Evolutionary conservation across 2,113 vertebrate species (phyloP).

Genomic region (Tringa solitaria): DNA sequence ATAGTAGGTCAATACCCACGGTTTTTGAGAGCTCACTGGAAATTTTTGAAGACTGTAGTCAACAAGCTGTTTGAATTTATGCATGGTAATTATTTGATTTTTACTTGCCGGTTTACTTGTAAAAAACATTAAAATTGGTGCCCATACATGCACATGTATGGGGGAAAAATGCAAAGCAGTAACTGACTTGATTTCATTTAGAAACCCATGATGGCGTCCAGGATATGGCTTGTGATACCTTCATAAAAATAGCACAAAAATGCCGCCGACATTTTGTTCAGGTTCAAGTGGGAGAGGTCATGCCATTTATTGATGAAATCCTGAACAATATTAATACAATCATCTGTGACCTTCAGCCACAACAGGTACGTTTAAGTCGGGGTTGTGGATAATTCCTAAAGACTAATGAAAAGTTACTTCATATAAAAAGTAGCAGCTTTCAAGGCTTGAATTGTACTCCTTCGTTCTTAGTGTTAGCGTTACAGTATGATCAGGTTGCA

Average conservation of each 20-base stretch:
- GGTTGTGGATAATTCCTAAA: background rate
- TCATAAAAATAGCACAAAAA: slow-evolving; percentile 99
- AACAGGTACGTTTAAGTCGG: slow-evolving; percentile 81
- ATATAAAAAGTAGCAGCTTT: background rate
- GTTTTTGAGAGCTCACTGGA: slow-evolving; percentile 97
- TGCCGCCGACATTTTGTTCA: slow-evolving; percentile 98
- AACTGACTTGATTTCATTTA: slow-evolving; percentile 59
- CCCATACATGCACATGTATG: rapidly evolving
- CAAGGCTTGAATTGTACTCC: background rate
- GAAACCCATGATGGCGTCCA: slow-evolving; percentile 98
- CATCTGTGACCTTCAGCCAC: slow-evolving; percentile 98
- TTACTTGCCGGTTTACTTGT: background rate
- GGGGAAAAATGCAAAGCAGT: background rate
- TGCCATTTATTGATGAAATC: slow-evolving; percentile 99
- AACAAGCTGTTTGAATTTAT: slow-evolving; percentile 99
- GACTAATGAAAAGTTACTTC: background rate
- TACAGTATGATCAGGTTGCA: rapidly evolving
- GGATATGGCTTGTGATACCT: slow-evolving; percentile 99
- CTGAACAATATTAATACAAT: slow-evolving; percentile 99
- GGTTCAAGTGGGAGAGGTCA: slow-evolving; percentile 98
- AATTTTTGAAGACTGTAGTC: slow-evolving; percentile 98
- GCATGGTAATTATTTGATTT: slow-evolving; percentile 84
- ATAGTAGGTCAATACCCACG: slow-evolving; percentile 98
- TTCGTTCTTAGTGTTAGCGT: background rate
- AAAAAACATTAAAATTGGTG: background rate